These are phyloP conservation scores for Podarcis siculus DNA, from an alignment of 2,797 vertebrate genomes.

Conservation along the genomic window DNA sequence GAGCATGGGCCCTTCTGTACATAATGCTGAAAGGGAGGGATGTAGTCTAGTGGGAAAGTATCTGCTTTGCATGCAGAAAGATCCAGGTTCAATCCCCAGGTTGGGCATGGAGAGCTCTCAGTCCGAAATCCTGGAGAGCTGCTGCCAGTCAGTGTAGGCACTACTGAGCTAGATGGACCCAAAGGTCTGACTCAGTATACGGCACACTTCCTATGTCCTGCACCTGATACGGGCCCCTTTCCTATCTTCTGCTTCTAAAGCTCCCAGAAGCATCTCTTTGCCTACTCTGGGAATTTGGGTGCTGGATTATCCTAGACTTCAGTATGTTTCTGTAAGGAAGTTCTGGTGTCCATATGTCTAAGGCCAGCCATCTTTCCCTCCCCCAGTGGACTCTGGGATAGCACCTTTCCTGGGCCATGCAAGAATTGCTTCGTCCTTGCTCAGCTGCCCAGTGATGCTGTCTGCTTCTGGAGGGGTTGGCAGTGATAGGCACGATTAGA, in stretches of 20 bases:
- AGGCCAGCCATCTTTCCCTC: neutral
- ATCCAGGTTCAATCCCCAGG: too few relatives aligned
- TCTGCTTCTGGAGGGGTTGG: too few relatives aligned
- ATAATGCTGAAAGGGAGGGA: too few relatives aligned
- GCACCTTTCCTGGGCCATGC: neutral
- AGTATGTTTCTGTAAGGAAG: neutral
- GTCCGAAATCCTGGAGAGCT: too few relatives aligned
- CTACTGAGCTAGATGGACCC: too few relatives aligned
- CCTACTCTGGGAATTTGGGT: neutral
- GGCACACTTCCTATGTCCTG: too few relatives aligned
- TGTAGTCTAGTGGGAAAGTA: too few relatives aligned
- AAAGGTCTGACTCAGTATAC: too few relatives aligned
- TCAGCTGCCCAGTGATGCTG: neutral
- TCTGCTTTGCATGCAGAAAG: too few relatives aligned
- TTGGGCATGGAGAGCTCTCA: too few relatives aligned
- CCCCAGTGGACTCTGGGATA: neutral
- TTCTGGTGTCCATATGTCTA: neutral
- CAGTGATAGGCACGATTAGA: neutral
- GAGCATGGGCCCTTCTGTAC: too few relatives aligned
- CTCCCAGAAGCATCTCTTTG: neutral
- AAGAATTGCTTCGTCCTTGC: neutral
- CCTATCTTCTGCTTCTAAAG: neutral
- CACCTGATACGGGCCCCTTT: neutral
- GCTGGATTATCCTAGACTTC: neutral
- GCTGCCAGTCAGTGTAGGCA: too few relatives aligned